Evolutionary conservation across 2,797 vertebrate species (phyloP), one percentile per base, ranked within the genome.

Genomic region (Acestrorhynchus altus): DNA sequence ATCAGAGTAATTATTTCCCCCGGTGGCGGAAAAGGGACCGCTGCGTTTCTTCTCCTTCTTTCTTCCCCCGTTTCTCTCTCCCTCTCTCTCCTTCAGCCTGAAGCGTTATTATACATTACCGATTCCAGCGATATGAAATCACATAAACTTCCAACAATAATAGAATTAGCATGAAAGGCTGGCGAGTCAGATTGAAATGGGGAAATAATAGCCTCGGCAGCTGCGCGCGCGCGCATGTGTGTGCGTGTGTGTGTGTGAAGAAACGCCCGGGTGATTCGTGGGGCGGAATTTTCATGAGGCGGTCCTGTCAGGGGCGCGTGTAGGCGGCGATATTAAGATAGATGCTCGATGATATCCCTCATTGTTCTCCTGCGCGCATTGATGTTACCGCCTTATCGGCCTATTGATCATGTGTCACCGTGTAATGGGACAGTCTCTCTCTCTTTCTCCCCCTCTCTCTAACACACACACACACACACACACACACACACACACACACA

Each of bases 1-100:
- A 98, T 98, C 96, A 98, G 97, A 98, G 96, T 98, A 96, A 98
- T 98, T 98, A 98, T 98, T 98, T 97, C 97, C 95, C 63, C 94
- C 96, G 95, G 95, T 96, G 95, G 96, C 96, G 95, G 96, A 95
- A 93, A 93, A 94, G 91, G 94, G 31, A 35, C 31, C 94, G 94
- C 94, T 78, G 73, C 57, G 74, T 54, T 60, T 65, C 82, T 76
- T 77, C 63, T 84, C 86, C 89, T 83, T 86, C 80, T 82, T 76
- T 76, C 40, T 44, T 65, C 18, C 40, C 63, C 6, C 35, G 7
- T 13, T 26, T 22, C 65, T 63, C 84, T 86, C 87, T 83, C 86
- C n/a, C n/a, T n/a, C n/a, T n/a, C n/a, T n/a, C 81, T 86, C 31
- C 31, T 81, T 83, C 83, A 73, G 89, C 93, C 94, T 92, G 94